These are phyloP conservation scores for Pseudochaenichthys georgianus DNA, from an alignment of 2,797 vertebrate species.

Conservation along the genomic window DNA sequence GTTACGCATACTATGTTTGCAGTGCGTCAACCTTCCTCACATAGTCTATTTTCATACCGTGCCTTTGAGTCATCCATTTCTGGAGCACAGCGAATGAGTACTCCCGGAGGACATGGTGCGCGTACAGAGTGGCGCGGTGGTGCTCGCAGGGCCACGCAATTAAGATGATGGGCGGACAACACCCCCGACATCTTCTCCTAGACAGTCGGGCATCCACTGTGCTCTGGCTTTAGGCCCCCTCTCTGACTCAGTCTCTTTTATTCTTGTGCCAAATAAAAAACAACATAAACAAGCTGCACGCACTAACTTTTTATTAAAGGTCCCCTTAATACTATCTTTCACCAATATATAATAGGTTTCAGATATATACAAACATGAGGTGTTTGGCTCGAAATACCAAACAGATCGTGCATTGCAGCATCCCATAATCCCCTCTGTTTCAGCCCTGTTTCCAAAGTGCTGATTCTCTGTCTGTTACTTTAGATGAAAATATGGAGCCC, in stretches of 20 bases:
- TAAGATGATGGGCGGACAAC: conserved; percentile 82
- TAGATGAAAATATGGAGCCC: too few species aligned
- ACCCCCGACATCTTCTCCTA: conserved; percentile 69
- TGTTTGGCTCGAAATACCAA: too few species aligned
- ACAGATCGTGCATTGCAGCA: too few species aligned
- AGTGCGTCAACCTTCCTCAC: conserved; percentile 73
- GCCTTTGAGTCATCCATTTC: conserved; percentile 85
- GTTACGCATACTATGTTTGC: conserved; percentile 62
- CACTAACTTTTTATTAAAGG: not conserved
- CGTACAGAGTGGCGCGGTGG: conserved; percentile 71
- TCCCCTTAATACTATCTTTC: too few species aligned
- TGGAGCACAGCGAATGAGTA: conserved; percentile 81
- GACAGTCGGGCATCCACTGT: conserved; percentile 70
- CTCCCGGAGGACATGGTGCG: conserved; percentile 80
- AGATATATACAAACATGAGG: too few species aligned
- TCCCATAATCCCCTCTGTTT: too few species aligned
- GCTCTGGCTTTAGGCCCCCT: conserved; percentile 48
- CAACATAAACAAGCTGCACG: conserved; percentile 39
- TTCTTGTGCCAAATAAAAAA: conserved; percentile 52
- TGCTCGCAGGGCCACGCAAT: conserved; percentile 79
- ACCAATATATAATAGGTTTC: too few species aligned
- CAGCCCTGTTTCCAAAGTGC: too few species aligned
- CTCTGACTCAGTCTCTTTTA: conserved; percentile 42
- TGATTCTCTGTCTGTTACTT: too few species aligned
- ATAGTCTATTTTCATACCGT: conserved; percentile 83